A percentile compares a stretch with the other conserved stretches of the same genome.
Evolutionary conservation across 2,113 vertebrate species (phyloP).

Genomic region (Apodemus speciosus): DNA sequence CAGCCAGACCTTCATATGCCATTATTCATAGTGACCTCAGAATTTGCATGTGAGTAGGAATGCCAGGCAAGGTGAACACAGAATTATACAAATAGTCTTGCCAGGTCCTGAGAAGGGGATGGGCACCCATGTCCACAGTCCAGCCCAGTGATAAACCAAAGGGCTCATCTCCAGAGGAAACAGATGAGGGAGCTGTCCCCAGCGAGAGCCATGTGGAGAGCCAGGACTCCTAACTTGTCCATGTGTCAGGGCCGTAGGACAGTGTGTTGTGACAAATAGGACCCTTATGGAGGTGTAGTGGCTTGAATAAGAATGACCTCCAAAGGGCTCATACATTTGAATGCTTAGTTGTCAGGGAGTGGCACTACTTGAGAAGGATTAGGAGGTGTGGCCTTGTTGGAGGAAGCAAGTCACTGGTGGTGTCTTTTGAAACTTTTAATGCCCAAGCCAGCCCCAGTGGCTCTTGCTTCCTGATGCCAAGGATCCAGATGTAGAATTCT

Average conservation of each 20-base stretch:
- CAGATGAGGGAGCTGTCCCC: not conserved
- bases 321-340: not conserved
- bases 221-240: not conserved
- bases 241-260: not conserved
- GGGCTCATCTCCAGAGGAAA: not conserved
- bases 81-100: not conserved
- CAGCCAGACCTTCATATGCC: not conserved
- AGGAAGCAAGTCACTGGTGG: no score
- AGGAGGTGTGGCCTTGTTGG: not conserved
- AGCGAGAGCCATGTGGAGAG: not conserved
- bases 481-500: not conserved
- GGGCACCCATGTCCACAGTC: not conserved
- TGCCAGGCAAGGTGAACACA: not conserved
- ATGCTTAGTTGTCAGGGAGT: not conserved
- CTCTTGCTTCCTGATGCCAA: not conserved
- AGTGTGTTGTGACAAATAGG: not conserved
- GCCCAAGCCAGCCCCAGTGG: not conserved
- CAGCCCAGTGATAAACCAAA: not conserved
- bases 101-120: not conserved
- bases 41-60: not conserved
- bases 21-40: not conserved
- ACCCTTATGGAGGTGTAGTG: not conserved
- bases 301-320: not conserved
- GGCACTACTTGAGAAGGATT: not conserved
- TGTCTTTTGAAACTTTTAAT: not conserved